Percentiles rank a stretch among this genome's conserved stretches.
Conservation (phyloP, 2,797 vertebrate species). For the Alectoris magna region DNA sequence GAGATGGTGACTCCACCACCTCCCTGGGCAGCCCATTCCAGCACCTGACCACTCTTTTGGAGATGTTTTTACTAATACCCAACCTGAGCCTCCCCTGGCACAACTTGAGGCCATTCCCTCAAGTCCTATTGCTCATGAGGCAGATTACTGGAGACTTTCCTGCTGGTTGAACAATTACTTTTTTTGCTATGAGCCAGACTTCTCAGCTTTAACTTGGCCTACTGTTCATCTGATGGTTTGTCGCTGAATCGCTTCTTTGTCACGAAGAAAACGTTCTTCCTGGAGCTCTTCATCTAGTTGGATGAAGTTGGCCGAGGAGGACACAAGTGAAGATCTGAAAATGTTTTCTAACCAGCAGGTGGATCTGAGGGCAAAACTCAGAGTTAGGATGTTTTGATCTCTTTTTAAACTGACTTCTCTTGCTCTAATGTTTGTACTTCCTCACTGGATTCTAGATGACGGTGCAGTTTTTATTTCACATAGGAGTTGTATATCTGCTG, state of each 20-base stretch:
- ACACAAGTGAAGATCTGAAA: not conserved
- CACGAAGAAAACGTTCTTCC: not conserved
- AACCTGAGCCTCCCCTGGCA: no score
- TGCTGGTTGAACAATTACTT: accelerated
- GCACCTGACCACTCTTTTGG: no score
- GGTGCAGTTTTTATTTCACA: not conserved
- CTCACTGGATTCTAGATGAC: not conserved
- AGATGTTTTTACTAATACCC: no score
- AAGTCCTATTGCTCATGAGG: not conserved
- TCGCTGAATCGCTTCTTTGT: not conserved
- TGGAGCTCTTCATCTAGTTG: not conserved
- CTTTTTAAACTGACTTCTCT: not conserved
- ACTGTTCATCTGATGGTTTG: not conserved
- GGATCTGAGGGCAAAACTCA: not conserved
- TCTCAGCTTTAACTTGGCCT: not conserved
- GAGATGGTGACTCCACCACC: no score
- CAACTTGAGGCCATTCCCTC: no score
- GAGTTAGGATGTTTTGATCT: not conserved
- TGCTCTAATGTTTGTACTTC: not conserved
- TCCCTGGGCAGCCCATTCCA: no score
- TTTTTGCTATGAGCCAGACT: not conserved
- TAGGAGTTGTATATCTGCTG: not conserved
- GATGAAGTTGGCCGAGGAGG: not conserved
- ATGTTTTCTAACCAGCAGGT: not conserved
- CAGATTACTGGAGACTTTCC: not conserved